phyloP scores from a whole-genome alignment of 2,113 vertebrate species.

The Dipodomys stephensi region DNA sequence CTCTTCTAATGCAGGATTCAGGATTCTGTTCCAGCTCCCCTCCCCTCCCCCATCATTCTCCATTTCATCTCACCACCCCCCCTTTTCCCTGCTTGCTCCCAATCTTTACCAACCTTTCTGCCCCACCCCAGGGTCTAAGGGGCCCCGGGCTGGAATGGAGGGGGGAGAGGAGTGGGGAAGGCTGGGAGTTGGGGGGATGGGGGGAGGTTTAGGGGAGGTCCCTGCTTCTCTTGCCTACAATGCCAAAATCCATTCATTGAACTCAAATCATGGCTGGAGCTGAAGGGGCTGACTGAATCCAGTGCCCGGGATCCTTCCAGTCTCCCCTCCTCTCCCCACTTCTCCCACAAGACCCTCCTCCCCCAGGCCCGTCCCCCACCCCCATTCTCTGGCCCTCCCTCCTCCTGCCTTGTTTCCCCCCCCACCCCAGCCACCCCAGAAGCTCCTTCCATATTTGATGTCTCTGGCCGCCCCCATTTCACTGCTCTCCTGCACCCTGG shows the following conservation, averaged over 20 bases:
- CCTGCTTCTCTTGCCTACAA: conserved; percentile 64
- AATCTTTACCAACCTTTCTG: not conserved
- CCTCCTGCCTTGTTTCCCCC: not conserved
- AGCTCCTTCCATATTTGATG: conserved; percentile 78
- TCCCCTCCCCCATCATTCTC: not conserved
- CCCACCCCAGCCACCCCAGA: conserved; percentile 41
- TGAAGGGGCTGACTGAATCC: conserved; percentile 65
- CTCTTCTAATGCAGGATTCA: not conserved
- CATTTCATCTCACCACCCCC: conserved; percentile 63
- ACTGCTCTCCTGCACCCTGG: conserved; percentile 66
- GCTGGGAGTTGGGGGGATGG: not conserved
- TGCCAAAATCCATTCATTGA: conserved; percentile 79
- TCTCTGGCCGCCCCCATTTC: conserved; percentile 77
- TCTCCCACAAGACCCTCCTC: not conserved
- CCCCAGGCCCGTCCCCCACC: not conserved
- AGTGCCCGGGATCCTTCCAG: not conserved
- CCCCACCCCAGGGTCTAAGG: not conserved
- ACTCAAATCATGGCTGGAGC: conserved; percentile 79
- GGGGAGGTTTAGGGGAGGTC: not conserved
- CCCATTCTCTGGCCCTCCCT: not conserved
- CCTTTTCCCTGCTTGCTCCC: conserved; percentile 50
- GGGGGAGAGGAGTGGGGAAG: not conserved
- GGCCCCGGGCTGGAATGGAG: not conserved
- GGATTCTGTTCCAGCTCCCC: not conserved
- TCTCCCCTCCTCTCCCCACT: not conserved